Percentiles rank a stretch among this genome's conserved stretches.
Conservation (phyloP, 1,140 invertebrate species). For the Phthorimaea operculella region DNA sequence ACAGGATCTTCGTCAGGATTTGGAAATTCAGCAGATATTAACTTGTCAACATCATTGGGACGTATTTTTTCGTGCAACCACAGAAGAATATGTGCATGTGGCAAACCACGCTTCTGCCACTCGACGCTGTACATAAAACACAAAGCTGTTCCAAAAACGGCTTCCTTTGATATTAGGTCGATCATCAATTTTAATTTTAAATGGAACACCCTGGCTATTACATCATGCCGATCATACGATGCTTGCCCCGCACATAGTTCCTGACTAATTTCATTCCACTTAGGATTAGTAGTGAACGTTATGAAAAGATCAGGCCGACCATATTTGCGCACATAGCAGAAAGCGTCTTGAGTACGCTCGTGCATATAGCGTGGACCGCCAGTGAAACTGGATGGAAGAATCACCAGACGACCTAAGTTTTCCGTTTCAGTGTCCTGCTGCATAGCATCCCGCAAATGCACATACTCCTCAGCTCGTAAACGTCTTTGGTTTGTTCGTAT, state of each 20-base stretch:
- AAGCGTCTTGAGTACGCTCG: constrained; percentile 53
- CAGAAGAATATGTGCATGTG: constrained; percentile 48
- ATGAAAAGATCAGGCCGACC: constrained; percentile 57
- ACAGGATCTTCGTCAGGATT: constrained; percentile 35
- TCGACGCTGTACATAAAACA: constrained; percentile 66
- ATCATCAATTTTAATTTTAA: constrained; percentile 63
- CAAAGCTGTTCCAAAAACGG: constrained; percentile 35
- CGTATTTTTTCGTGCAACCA: constrained; percentile 48
- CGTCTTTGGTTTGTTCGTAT: too few species aligned
- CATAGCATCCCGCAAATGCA: constrained; percentile 33
- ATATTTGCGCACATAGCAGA: constrained; percentile 48
- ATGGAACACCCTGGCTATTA: constrained; percentile 60
- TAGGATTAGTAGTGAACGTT: constrained; percentile 65
- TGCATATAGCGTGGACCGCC: constrained; percentile 53
- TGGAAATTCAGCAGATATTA: constrained; percentile 68
- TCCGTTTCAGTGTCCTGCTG: constrained; percentile 25
- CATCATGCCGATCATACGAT: constrained; percentile 39
- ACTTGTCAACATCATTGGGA: constrained; percentile 51
- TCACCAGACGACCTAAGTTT: constrained; percentile 27
- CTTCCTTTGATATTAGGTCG: constrained; percentile 49
- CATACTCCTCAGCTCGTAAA: constrained; percentile 21
- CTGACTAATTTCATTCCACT: constrained; percentile 54
- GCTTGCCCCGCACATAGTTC: constrained; percentile 39
- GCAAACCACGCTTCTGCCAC: constrained; percentile 15
- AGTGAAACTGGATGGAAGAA: constrained; percentile 43